Conservation (phyloP, 2,113 vertebrate species). For the Gorsachius goisagi region DNA sequence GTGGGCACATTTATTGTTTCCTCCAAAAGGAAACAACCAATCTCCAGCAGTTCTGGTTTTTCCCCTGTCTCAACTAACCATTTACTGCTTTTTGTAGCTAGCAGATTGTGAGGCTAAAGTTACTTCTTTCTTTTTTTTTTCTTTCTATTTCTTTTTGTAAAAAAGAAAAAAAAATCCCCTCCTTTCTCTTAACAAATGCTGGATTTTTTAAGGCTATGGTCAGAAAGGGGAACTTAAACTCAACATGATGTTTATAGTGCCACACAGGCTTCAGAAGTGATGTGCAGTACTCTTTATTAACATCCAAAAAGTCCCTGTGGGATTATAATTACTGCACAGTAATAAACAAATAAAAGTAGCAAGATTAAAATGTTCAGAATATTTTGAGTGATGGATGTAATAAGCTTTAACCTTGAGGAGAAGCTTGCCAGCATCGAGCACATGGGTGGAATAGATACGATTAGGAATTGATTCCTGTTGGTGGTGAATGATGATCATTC, state of each 20-base stretch:
- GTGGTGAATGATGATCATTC: neutral
- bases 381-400: neutral
- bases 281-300: slow-evolving; percentile 25
- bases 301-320: neutral
- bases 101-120: slow-evolving; percentile 63
- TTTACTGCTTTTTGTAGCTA: slow-evolving; percentile 71
- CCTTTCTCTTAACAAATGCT: slow-evolving; percentile 36
- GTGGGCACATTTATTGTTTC: slow-evolving; percentile 88
- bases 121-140: neutral
- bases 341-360: slow-evolving; percentile 50
- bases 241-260: slow-evolving; percentile 52
- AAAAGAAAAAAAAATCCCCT: neutral
- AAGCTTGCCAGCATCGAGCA: neutral
- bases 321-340: slow-evolving; percentile 25
- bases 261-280: slow-evolving; percentile 55
- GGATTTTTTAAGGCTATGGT: slow-evolving; percentile 40
- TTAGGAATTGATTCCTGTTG: neutral
- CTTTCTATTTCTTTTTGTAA: slow-evolving; percentile 12
- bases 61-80: slow-evolving; percentile 82
- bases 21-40: slow-evolving; percentile 87
- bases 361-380: slow-evolving; percentile 44
- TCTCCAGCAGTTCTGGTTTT: slow-evolving; percentile 70
- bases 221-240: slow-evolving; percentile 56
- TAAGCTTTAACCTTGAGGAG: slow-evolving; percentile 11
- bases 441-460: neutral